Conservation (phyloP, 1,140 invertebrate species). For the Drosophila gunungcola region DNA sequence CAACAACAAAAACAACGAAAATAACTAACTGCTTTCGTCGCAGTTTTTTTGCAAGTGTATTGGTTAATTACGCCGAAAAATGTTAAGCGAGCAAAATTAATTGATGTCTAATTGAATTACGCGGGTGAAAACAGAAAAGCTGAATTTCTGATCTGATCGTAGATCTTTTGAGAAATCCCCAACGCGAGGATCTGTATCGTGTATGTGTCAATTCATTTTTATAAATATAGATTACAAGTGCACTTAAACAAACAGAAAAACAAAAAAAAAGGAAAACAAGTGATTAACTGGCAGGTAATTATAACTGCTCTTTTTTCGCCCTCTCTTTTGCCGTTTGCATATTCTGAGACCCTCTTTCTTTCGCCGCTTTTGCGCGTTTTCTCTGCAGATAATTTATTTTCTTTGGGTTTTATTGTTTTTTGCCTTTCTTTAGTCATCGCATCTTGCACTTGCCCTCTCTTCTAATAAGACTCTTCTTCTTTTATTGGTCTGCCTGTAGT, state of each 20-base stretch:
- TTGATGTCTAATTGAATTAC: slow-evolving; percentile 68
- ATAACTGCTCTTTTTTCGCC: slow-evolving; percentile 53
- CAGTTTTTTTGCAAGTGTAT: slow-evolving; percentile 46
- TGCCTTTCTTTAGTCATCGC: slow-evolving; percentile 59
- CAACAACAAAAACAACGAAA: slow-evolving; percentile 49
- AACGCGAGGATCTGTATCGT: slow-evolving; percentile 79
- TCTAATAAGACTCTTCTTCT: slow-evolving; percentile 64
- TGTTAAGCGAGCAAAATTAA: slow-evolving; percentile 54
- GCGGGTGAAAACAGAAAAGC: slow-evolving; percentile 16
- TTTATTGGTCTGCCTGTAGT: slow-evolving; percentile 62
- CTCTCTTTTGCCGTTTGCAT: slow-evolving; percentile 33
- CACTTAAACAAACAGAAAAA: slow-evolving; percentile 60
- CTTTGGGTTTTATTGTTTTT: slow-evolving; percentile 53
- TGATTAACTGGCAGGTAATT: slow-evolving; percentile 68
- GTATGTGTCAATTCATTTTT: slow-evolving; percentile 47
- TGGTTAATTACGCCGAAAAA: slow-evolving; percentile 74
- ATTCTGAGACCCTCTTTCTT: slow-evolving; percentile 42
- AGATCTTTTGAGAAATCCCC: slow-evolving; percentile 55
- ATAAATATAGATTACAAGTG: slow-evolving; percentile 73
- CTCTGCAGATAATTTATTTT: slow-evolving; percentile 52
- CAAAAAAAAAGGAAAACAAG: slow-evolving; percentile 18
- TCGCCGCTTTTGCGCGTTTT: slow-evolving; percentile 49
- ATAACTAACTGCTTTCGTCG: slow-evolving; percentile 60
- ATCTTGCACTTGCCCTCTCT: slow-evolving; percentile 63
- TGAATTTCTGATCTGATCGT: slow-evolving; percentile 30